Evolutionary conservation across 2,888 invertebrate species (phyloP).

Genomic region (Macrophya annulata): DNA sequence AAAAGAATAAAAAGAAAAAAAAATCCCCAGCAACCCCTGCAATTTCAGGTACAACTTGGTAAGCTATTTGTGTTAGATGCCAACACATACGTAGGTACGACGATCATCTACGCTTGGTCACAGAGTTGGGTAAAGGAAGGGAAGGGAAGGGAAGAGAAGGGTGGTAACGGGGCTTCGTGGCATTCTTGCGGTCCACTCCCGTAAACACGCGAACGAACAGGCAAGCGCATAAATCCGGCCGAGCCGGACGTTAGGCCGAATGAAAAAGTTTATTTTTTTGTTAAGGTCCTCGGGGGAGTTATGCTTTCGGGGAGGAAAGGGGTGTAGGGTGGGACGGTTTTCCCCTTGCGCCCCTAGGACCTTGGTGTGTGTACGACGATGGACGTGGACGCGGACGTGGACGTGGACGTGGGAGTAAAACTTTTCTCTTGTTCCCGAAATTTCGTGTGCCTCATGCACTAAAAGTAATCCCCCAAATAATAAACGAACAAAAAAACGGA

Average conservation of each 20-base stretch:
- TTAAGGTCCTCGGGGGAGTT: constrained; percentile 40
- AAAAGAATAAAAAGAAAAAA: not conserved
- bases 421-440: not conserved
- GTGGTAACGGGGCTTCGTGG: constrained; percentile 35
- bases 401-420: not conserved
- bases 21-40: not conserved
- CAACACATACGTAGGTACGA: not conserved
- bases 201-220: constrained; percentile 67
- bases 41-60: constrained; percentile 12
- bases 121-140: constrained; percentile 7
- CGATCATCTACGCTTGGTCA: constrained; percentile 25
- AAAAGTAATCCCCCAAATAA: not conserved
- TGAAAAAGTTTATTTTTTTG: constrained; percentile 72
- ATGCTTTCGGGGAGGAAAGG: constrained; percentile 14
- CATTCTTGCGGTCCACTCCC: constrained; percentile 76
- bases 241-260: constrained; percentile 71
- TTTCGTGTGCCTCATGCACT: not conserved
- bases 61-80: constrained; percentile 16
- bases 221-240: constrained; percentile 57
- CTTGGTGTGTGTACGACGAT: not conserved
- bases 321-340: not conserved
- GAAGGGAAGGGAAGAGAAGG: not conserved
- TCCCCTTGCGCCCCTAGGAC: not conserved
- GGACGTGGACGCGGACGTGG: not conserved
- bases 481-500: not conserved